These are phyloP conservation scores for Gymnoscopelus microlampas DNA, from an alignment of 2,797 vertebrate species.

Conservation along the genomic window DNA sequence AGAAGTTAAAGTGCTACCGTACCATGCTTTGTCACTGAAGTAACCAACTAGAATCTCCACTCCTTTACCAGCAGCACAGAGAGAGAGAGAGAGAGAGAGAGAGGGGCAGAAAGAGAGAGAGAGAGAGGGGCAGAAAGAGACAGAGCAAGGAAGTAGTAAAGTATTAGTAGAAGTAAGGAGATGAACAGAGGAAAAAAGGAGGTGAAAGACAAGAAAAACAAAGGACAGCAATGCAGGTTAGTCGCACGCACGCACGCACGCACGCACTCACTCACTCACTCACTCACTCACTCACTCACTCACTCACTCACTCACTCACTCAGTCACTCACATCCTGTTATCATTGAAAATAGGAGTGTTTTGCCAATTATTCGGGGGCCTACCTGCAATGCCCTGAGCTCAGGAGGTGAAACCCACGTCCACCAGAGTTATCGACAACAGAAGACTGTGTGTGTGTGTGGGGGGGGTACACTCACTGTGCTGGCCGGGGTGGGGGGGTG, in stretches of 20 bases:
- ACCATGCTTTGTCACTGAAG: slow-evolving; percentile 98
- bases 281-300: neutral
- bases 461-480: slow-evolving; percentile 88
- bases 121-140: slow-evolving; percentile 9
- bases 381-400: no score
- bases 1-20: slow-evolving; percentile 86
- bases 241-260: no score
- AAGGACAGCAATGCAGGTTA: neutral
- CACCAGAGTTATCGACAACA: neutral
- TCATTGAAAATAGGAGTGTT: no score
- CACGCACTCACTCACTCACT: no score
- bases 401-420: no score
- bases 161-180: neutral
- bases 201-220: neutral
- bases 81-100: slow-evolving; percentile 74
- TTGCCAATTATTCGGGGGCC: no score
- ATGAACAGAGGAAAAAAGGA: neutral
- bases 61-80: slow-evolving; percentile 90
- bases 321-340: no score
- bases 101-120: neutral
- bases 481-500: slow-evolving; percentile 84
- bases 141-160: neutral
- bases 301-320: no score
- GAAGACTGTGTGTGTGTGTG: neutral
- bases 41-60: slow-evolving; percentile 97